Evolutionary conservation across 2,888 invertebrate species (phyloP), one percentile per base, ranked within the genome.

Genomic region (Escarpia spicata): DNA sequence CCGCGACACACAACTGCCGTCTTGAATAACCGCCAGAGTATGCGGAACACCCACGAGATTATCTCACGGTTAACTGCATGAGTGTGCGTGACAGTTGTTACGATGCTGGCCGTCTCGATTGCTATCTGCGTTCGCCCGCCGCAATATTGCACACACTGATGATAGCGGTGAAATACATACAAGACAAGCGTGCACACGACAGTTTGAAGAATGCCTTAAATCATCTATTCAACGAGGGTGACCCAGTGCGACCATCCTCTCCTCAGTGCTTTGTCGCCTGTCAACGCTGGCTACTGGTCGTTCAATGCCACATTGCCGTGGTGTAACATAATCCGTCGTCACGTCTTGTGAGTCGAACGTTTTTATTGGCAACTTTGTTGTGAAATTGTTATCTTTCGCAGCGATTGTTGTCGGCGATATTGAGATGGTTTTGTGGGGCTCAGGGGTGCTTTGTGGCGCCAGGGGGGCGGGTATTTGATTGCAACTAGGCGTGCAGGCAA

Each of bases 361-460:
- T 75, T 75, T 75, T 75, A 75, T 19, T 75, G 75, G 75, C 75
- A 75, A 75, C 75, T 75, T 75, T 75, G 75, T 75, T 75, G 75
- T 75, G 75, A 75, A 75, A 75, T 75, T 75, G 75, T 75, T 75
- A 75, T 75, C 75, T 75, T 75, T 75, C n/a, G 26, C 26, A 6
- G 26, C 75, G 2, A 75, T 75, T 75, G 75, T 75, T 6, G 26
- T 19, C 19, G 3, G 75, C 4, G 75, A 75, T 75, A 75, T 1
- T n/a, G n/a, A 52, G 52, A 52, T 12, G 52, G 3, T 3, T 75
- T 75, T 4, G 75, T 75, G 75, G 6, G 6, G 75, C 75, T 3
- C 26, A 15, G 60, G 60, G 15, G 26, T 1, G 3, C 3, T 37
- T 37, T 45, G 10, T 6, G 52, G 52, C 0, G 52, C 9, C 15